Percentiles rank a stretch among this genome's conserved stretches.
These are phyloP conservation scores for Muricea muricata DNA, from an alignment of 92 coral and sea anemone species.

Conservation along the genomic window DNA sequence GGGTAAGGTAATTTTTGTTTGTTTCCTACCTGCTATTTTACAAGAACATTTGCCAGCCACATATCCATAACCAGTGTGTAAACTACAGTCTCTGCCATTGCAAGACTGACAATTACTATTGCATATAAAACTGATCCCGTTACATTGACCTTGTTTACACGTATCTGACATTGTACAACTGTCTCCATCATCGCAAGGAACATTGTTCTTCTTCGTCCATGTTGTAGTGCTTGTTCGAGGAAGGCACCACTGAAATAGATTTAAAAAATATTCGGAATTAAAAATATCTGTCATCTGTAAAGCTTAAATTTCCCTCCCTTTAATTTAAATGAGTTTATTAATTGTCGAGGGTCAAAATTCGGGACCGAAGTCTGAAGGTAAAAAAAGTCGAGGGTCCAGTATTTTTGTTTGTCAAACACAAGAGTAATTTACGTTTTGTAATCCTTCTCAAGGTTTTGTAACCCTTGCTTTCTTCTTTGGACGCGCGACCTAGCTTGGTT, in stretches of 20 bases:
- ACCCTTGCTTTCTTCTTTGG: no score
- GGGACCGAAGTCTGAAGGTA: no score
- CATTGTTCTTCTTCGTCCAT: constrained; percentile 38
- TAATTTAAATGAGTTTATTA: no score
- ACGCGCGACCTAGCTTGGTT: no score
- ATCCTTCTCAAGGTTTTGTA: no score
- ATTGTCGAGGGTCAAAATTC: no score
- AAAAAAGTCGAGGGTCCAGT: no score
- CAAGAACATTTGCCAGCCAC: constrained; percentile 78
- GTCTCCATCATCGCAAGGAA: constrained; percentile 74
- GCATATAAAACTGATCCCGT: constrained; percentile 43
- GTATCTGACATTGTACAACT: constrained; percentile 77
- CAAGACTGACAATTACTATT: constrained; percentile 79
- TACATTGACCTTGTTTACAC: constrained; percentile 74
- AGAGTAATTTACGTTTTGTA: no score
- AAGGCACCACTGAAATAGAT: neutral
- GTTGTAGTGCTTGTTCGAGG: neutral
- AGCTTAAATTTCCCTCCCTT: constrained; percentile 79
- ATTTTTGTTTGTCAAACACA: no score
- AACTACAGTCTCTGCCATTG: constrained; percentile 68
- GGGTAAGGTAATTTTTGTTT: no score
- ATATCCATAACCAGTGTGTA: constrained; percentile 54
- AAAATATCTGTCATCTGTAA: constrained; percentile 46
- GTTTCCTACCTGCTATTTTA: constrained; percentile 75
- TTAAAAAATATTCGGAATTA: neutral